Conservation (phyloP, 1,140 invertebrate genomes). For the Papilio polytes region DNA sequence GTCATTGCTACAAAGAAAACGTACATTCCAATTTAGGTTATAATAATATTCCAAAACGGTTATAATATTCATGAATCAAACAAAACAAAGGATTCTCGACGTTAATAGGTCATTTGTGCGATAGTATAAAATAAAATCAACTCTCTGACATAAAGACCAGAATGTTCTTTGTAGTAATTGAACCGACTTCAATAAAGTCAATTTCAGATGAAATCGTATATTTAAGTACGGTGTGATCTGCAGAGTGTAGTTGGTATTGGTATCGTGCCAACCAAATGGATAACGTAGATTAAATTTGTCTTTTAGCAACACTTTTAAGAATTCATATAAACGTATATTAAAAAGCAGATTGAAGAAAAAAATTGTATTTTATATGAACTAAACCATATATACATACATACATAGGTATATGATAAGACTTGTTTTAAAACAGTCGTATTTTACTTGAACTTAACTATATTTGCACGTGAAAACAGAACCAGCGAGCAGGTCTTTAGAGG, state of each 20-base stretch:
- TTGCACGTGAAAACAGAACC: slow-evolving; percentile 28
- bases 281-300: slow-evolving; percentile 69
- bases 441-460: neutral
- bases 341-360: neutral
- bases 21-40: slow-evolving; percentile 15
- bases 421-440: neutral
- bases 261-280: slow-evolving; percentile 68
- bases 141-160: slow-evolving; percentile 43
- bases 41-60: slow-evolving; percentile 1
- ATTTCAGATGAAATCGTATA: slow-evolving; percentile 71
- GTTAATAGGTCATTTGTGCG: slow-evolving; percentile 22
- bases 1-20: slow-evolving; percentile 59
- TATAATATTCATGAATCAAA: slow-evolving; percentile 35
- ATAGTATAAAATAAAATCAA: slow-evolving; percentile 31
- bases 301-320: slow-evolving; percentile 29
- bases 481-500: slow-evolving; percentile 10
- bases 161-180: slow-evolving; percentile 48
- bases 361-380: neutral
- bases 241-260: slow-evolving; percentile 65
- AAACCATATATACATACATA: neutral
- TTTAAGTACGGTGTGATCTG: slow-evolving; percentile 60
- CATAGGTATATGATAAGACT: neutral
- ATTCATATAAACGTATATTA: slow-evolving; percentile 18
- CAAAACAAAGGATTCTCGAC: neutral
- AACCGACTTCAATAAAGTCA: slow-evolving; percentile 61